Evolutionary conservation across 2,797 vertebrate genomes (phyloP).

Genomic region (Lepilemur septentrionalis): DNA sequence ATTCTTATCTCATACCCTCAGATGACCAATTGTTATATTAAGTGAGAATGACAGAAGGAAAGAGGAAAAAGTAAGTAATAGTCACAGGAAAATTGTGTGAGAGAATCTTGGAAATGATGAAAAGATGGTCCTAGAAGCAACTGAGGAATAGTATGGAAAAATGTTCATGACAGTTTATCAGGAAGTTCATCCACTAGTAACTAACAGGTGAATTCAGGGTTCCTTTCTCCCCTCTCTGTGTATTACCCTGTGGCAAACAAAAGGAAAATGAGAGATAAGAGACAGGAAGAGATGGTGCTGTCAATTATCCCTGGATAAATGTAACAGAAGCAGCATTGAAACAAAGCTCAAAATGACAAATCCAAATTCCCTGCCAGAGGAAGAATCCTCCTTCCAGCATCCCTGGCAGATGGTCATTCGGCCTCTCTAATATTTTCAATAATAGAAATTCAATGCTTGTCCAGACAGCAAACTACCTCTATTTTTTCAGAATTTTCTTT

Average conservation of each 20-base stretch:
- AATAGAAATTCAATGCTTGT: neutral
- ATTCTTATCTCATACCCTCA: neutral
- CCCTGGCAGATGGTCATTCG: neutral
- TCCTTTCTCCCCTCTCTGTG: neutral
- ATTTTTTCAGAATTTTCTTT: neutral
- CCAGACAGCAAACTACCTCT: neutral
- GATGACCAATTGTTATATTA: neutral
- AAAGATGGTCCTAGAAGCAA: neutral
- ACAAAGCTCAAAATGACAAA: neutral
- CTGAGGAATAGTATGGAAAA: neutral
- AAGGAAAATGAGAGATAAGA: neutral
- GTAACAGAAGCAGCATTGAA: neutral
- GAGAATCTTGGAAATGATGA: neutral
- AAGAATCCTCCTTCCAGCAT: neutral
- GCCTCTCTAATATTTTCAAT: neutral
- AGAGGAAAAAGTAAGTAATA: neutral
- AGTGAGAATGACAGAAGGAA: neutral
- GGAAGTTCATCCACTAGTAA: neutral
- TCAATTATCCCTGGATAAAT: neutral
- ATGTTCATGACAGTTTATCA: neutral
- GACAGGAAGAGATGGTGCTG: neutral
- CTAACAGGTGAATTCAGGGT: neutral
- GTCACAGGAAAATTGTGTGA: neutral
- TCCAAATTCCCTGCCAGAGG: neutral
- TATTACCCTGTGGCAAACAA: neutral